Evolutionary conservation across 2,797 vertebrate species (phyloP).

Genomic region (Acrocephalus scirpaceus): DNA sequence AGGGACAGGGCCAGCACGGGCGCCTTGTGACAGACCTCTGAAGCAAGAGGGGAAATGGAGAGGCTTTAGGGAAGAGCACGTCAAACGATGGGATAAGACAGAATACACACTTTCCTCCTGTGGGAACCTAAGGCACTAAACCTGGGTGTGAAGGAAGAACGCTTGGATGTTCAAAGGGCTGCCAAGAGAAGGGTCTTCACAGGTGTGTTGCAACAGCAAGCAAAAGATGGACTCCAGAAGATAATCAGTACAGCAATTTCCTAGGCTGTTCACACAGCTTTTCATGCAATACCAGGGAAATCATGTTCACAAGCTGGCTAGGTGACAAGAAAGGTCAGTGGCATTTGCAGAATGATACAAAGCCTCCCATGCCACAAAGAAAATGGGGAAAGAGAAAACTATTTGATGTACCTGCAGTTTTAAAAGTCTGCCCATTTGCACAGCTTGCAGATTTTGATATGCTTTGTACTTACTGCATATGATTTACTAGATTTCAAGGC

Average conservation of each 20-base stretch:
- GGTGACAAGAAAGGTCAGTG: neutral
- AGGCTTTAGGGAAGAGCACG: neutral
- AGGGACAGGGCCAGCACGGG: neutral
- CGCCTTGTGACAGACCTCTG: neutral
- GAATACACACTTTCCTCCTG: neutral
- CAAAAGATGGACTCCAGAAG: neutral
- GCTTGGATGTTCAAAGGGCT: neutral
- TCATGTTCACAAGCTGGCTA: neutral
- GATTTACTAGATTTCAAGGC: neutral
- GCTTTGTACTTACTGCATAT: neutral
- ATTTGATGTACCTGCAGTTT: neutral
- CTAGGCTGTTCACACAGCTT: neutral
- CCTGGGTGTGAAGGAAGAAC: neutral
- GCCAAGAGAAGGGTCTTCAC: neutral
- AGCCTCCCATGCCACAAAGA: neutral
- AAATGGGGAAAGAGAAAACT: neutral
- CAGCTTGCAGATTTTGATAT: neutral
- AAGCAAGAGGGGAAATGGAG: neutral
- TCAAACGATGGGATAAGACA: neutral
- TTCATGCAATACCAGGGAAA: neutral
- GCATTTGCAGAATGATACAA: neutral
- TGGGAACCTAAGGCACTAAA: neutral
- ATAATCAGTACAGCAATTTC: neutral
- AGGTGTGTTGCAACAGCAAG: accelerated
- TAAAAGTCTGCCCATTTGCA: neutral